phyloP scores from a whole-genome alignment of 2,888 invertebrate genomes.

The Euzophera pinguis region DNA sequence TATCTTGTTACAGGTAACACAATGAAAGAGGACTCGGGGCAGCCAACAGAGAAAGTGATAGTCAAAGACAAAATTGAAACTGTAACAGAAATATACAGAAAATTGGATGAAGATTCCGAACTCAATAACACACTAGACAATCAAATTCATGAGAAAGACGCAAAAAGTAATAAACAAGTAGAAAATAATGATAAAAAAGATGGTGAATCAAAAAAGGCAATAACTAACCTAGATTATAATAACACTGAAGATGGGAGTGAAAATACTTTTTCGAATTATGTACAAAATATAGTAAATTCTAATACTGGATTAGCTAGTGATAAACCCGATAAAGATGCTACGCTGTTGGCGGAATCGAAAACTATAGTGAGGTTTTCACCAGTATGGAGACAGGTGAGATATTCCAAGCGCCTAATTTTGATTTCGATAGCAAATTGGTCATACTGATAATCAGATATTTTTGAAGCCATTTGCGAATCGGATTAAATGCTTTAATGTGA shows the following conservation, averaged over 20 bases:
- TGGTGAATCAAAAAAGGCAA: not conserved
- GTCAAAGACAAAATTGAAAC: not conserved
- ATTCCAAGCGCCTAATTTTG: not conserved
- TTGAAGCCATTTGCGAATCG: too few species aligned
- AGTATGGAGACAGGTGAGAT: constrained; percentile 66
- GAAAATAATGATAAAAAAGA: not conserved
- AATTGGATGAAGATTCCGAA: not conserved
- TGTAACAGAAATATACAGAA: not conserved
- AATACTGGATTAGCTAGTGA: constrained; percentile 38
- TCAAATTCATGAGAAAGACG: not conserved
- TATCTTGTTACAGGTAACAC: not conserved
- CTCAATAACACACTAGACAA: not conserved
- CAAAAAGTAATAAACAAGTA: not conserved
- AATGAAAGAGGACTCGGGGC: not conserved
- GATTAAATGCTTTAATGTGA: too few species aligned
- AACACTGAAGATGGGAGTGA: constrained; percentile 16
- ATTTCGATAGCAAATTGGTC: not conserved
- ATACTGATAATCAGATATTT: not conserved
- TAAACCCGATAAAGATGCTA: constrained; percentile 44
- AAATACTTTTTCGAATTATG: constrained; percentile 39
- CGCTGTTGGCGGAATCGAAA: constrained; percentile 48
- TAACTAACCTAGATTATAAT: not conserved
- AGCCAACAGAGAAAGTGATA: not conserved
- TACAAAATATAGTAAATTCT: constrained; percentile 54
- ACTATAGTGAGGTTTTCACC: constrained; percentile 67